Percentiles rank a stretch among this genome's conserved stretches.
Conservation (phyloP, 2,888 invertebrate genomes). For the Xestia ashworthii region DNA sequence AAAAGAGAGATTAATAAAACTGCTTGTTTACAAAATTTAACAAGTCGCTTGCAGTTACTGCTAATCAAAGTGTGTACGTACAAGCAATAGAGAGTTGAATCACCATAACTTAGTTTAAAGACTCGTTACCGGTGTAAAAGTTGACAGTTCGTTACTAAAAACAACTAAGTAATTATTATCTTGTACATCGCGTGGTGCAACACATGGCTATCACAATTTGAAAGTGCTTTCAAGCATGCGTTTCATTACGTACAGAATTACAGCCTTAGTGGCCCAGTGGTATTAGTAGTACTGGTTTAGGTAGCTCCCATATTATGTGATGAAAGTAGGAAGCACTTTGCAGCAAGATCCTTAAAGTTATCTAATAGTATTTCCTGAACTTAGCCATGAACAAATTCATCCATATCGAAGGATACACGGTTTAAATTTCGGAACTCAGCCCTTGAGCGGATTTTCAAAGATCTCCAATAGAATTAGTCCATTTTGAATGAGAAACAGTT, state of each 20-base stretch:
- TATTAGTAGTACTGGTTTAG: background rate
- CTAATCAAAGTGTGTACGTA: background rate
- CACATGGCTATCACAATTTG: slow-evolving; percentile 39
- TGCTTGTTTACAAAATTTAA: background rate
- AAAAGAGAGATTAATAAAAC: background rate
- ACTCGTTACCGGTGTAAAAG: slow-evolving; percentile 19
- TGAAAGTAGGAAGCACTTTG: slow-evolving; percentile 3
- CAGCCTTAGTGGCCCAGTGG: slow-evolving; percentile 21
- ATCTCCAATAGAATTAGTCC: background rate
- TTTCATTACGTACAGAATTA: slow-evolving; percentile 35
- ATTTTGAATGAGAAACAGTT: slow-evolving; percentile 3
- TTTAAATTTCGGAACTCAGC: background rate
- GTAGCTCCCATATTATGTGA: background rate
- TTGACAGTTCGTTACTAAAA: slow-evolving; percentile 5
- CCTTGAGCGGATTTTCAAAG: background rate
- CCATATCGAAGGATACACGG: background rate
- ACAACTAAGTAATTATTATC: slow-evolving; percentile 28
- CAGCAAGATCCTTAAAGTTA: background rate
- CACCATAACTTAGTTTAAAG: background rate
- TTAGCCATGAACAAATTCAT: background rate
- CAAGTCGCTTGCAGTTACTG: background rate
- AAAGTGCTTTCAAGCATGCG: slow-evolving; percentile 45
- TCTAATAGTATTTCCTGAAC: background rate
- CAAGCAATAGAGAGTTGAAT: background rate
- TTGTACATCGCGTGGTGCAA: slow-evolving; percentile 30